Conservation (phyloP, 2,888 invertebrate genomes). For the Bombyx huttoni region DNA sequence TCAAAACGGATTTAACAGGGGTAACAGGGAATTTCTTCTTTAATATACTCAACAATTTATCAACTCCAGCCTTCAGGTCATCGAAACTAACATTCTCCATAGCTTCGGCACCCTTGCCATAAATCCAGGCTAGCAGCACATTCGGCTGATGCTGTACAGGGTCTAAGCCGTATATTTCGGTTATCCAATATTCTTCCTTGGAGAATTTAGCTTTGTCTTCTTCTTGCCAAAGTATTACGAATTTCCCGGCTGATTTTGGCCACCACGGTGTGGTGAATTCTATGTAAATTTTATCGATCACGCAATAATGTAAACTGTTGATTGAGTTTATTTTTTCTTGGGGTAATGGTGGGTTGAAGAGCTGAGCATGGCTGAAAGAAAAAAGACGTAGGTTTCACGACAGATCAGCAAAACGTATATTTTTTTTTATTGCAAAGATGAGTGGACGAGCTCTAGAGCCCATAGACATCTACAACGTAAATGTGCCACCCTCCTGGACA, state of each 20-base stretch:
- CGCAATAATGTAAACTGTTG: slow-evolving; percentile 74
- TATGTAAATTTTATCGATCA: slow-evolving; percentile 79
- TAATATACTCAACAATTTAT: slow-evolving; percentile 68
- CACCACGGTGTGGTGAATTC: slow-evolving; percentile 79
- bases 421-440: too few relatives aligned
- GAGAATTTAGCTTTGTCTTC: slow-evolving; percentile 62
- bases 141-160: slow-evolving; percentile 73
- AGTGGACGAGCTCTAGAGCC: too few relatives aligned
- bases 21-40: slow-evolving; percentile 62
- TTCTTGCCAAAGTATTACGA: slow-evolving; percentile 71
- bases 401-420: too few relatives aligned
- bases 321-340: slow-evolving; percentile 69
- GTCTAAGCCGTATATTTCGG: slow-evolving; percentile 74
- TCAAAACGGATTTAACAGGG: slow-evolving; percentile 59
- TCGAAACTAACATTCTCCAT: slow-evolving; percentile 73
- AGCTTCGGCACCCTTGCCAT: slow-evolving; percentile 72
- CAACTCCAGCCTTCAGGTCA: slow-evolving; percentile 66
- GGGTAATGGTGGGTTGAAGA: slow-evolving; percentile 75
- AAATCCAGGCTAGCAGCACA: slow-evolving; percentile 77
- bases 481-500: too few relatives aligned
- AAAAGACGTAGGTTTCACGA: background rate
- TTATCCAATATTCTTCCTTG: slow-evolving; percentile 69
- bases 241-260: slow-evolving; percentile 55
- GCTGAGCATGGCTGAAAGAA: slow-evolving; percentile 41
- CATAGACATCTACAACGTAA: too few relatives aligned